These are phyloP conservation scores for Clitarchus hookeri DNA, from an alignment of 2,888 invertebrate genomes.

Conservation along the genomic window DNA sequence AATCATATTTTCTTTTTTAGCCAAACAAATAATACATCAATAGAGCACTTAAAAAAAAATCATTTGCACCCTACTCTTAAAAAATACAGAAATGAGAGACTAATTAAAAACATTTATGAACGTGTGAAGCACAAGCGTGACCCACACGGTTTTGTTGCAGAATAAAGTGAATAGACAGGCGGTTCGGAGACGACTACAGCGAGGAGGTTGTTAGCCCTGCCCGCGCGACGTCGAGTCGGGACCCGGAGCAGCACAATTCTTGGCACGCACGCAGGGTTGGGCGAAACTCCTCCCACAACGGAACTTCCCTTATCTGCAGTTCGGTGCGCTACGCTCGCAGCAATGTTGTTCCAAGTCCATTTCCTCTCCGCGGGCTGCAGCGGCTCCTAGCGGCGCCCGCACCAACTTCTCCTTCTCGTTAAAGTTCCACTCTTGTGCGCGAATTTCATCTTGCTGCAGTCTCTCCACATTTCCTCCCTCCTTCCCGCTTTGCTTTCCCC, in stretches of 20 bases:
- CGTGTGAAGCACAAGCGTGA: too few relatives aligned
- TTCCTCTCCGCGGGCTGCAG: neutral
- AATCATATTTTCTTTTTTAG: too few relatives aligned
- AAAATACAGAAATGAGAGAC: too few relatives aligned
- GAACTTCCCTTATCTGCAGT: neutral
- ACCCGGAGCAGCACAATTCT: neutral
- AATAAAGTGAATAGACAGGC: too few relatives aligned
- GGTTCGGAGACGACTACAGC: neutral
- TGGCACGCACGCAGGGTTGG: neutral
- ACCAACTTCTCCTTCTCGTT: neutral
- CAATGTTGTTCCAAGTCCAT: constrained; percentile 8
- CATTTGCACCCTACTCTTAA: too few relatives aligned
- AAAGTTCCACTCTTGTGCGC: neutral
- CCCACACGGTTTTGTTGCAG: too few relatives aligned
- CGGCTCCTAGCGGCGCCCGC: neutral
- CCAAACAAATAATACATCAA: too few relatives aligned
- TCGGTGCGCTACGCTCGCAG: neutral
- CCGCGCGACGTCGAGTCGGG: neutral
- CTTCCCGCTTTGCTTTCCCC: too few relatives aligned
- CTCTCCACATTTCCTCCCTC: neutral
- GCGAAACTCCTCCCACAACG: neutral
- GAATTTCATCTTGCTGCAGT: neutral
- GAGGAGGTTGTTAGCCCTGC: neutral
- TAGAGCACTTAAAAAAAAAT: too few relatives aligned
- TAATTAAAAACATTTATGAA: too few relatives aligned